These are phyloP conservation scores for Syngnathus floridae DNA, from an alignment of 2,113 vertebrate genomes.

Conservation along the genomic window DNA sequence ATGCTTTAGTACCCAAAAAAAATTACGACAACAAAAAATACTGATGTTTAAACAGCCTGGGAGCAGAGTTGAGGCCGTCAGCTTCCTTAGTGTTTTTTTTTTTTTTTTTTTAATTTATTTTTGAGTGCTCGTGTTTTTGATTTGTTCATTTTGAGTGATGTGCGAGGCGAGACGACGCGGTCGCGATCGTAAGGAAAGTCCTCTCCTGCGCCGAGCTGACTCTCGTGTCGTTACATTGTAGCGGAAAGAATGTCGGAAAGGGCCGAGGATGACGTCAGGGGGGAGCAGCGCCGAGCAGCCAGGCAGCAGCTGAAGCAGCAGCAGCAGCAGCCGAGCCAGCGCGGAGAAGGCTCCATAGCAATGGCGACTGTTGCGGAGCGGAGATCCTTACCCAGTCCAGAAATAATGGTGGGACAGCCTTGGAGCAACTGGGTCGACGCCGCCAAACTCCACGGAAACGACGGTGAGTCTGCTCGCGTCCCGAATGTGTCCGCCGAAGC, in stretches of 20 bases:
- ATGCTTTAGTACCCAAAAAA: too few species aligned
- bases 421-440: constrained; percentile 94
- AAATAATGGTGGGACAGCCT: constrained; percentile 91
- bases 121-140: constrained; percentile 4
- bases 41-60: background rate
- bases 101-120: background rate
- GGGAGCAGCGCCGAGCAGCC: constrained; percentile 89
- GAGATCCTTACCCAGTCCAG: constrained; percentile 90
- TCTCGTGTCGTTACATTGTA: constrained; percentile 87
- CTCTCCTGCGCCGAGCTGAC: constrained; percentile 56
- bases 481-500: constrained; percentile 48
- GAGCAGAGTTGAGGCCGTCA: background rate
- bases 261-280: constrained; percentile 96
- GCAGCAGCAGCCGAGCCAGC: constrained; percentile 73
- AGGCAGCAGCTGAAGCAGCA: constrained; percentile 75
- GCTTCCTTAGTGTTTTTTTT: background rate
- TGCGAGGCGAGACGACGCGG: constrained; percentile 25
- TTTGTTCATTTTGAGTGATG: constrained; percentile 3
- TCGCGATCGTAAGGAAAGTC: constrained; percentile 45
- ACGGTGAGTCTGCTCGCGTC: constrained; percentile 78
- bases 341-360: constrained; percentile 82
- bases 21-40: background rate
- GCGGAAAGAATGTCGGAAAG: constrained; percentile 99
- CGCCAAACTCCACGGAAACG: constrained; percentile 87
- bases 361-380: constrained; percentile 93